Evolutionary conservation across 2,113 vertebrate genomes (phyloP).

Genomic region (Sula dactylatra): DNA sequence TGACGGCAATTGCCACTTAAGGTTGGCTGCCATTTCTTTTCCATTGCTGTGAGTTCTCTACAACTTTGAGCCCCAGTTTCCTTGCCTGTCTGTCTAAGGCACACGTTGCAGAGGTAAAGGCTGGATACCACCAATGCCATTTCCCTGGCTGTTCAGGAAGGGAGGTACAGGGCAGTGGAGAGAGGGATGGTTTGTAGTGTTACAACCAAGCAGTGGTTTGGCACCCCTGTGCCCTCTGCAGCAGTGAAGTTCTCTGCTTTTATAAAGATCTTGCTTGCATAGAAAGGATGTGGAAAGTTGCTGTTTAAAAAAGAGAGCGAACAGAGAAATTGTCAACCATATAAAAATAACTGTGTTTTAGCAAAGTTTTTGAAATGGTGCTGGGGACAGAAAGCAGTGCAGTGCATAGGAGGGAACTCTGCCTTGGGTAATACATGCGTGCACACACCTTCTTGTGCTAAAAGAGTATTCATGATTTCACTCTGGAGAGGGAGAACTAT

Average conservation of each 20-base stretch:
- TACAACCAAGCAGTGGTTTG: background rate
- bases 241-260: background rate
- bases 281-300: background rate
- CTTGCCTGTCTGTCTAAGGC: background rate
- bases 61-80: background rate
- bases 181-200: background rate
- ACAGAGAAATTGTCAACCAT: background rate
- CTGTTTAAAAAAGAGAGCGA: background rate
- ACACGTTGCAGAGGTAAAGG: background rate
- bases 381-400: background rate
- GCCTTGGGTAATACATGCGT: fast-evolving
- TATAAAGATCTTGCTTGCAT: background rate
- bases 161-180: background rate
- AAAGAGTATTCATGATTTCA: fast-evolving
- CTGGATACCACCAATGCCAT: background rate
- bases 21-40: background rate
- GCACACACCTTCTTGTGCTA: background rate
- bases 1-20: background rate
- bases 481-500: background rate
- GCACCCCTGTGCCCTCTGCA: background rate
- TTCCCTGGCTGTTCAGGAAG: background rate
- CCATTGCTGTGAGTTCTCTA: background rate
- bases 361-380: background rate
- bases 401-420: background rate
- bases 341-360: background rate